Evolutionary conservation across 2,113 vertebrate species (phyloP), one percentile per base, ranked within the genome.

Genomic region (Psilopsiagon aurifrons): DNA sequence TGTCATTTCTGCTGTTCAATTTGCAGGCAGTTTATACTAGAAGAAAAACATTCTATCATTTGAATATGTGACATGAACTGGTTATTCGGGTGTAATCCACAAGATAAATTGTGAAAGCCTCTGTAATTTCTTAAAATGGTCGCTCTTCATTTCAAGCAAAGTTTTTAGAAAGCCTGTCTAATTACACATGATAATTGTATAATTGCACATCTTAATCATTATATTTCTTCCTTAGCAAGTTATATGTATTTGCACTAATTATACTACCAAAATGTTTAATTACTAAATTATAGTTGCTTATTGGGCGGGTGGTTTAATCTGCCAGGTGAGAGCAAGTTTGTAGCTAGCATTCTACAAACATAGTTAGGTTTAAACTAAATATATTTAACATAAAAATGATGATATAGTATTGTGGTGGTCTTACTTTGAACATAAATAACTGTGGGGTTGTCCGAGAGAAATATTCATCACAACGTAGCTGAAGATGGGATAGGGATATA

Each of bases 141-240:
- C 17, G 62, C 90, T 67, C 41, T 76, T 91, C 10, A 67, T 63
- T 80, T 70, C 37, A 25, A 88, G 37, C 64, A 47, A 91, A 83
- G 39, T 73, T 95, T 92, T 86, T 85, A 87, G 71, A 86, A 92
- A 90, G 33, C 63, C 51, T 93, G 1, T 95, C 7, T 94, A 96
- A 94, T 97, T 97, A 84, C 20, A 80, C 68, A 85, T 62, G 46
- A 59, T 98, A 97, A 96, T 96, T 95, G 82, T 83, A 37, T 95
- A 95, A 96, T 96, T 95, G 81, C 59, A 33, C 52, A 54, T 95
- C 79, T 94, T 92, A 97, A 96, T 97, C 91, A 96, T 95, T 79
- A 5, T 51, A 83, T 93, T 77, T 93, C 49, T 94, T 92, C 64
- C 66, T 84, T 77, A 92, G 47, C 31, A 91, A 85, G 86, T 92